A percentile compares a stretch with the other conserved stretches of the same genome.
phyloP scores from a whole-genome alignment of 2,888 invertebrate genomes.

The Parascotia fuliginaria region DNA sequence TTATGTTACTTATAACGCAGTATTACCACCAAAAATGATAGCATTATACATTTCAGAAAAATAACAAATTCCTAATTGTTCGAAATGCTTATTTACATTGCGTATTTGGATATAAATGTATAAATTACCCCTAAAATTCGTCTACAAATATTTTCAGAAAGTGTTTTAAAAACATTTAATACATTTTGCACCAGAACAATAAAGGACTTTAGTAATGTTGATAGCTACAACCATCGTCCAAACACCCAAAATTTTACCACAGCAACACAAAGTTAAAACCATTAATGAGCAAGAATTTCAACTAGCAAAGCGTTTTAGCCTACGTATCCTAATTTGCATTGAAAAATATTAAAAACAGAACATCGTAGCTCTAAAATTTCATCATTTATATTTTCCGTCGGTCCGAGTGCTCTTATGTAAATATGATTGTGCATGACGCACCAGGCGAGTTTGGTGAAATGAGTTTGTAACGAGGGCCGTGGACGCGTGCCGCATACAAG shows the following conservation, averaged over 20 bases:
- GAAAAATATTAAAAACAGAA: constrained; percentile 35
- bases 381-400: constrained; percentile 53
- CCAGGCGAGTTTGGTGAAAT: constrained; percentile 54
- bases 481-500: constrained; percentile 43
- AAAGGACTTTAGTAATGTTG: no score
- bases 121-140: no score
- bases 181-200: no score
- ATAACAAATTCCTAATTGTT: no score
- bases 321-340: constrained; percentile 31
- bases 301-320: constrained; percentile 6
- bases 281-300: constrained; percentile 6
- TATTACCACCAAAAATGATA: no score
- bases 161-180: no score
- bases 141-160: no score
- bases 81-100: no score
- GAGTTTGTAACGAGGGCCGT: constrained; percentile 60
- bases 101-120: no score
- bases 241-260: not conserved
- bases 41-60: no score
- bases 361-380: constrained; percentile 37
- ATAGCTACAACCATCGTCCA: no score
- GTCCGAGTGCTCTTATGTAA: constrained; percentile 55
- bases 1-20: no score
- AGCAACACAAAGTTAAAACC: not conserved
- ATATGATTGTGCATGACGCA: constrained; percentile 55